Conservation (phyloP, 1,140 invertebrate genomes). For the Watersipora subatra region DNA sequence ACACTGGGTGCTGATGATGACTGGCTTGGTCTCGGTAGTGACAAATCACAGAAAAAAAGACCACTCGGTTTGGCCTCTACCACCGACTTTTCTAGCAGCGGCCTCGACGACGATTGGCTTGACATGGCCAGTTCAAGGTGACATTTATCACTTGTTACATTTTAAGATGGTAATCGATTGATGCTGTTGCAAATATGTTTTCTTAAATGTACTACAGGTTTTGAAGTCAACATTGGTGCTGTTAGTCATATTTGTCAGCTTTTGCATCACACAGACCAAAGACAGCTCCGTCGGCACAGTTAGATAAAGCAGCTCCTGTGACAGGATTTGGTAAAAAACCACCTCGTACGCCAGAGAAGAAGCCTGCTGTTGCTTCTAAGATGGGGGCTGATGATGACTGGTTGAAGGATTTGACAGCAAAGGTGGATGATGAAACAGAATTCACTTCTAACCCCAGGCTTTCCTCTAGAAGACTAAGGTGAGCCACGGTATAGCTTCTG, state of each 20-base stretch:
- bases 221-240: too few species aligned
- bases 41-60: not conserved
- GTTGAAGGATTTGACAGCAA: not conserved
- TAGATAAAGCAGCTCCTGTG: not conserved
- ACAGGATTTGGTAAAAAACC: not conserved
- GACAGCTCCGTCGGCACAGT: not conserved
- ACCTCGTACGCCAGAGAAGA: not conserved
- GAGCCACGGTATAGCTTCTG: too few species aligned
- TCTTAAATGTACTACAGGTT: too few species aligned
- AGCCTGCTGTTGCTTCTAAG: not conserved
- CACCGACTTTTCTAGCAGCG: not conserved
- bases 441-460: not conserved
- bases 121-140: not conserved
- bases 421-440: not conserved
- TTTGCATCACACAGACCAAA: not conserved
- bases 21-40: slow-evolving; percentile 15
- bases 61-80: not conserved
- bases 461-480: too few species aligned
- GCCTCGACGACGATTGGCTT: not conserved
- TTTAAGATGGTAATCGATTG: not conserved
- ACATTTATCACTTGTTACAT: not conserved
- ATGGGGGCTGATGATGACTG: not conserved
- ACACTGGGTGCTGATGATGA: slow-evolving; percentile 9
- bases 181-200: too few species aligned
- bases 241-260: too few species aligned